Evolutionary conservation across 2,797 vertebrate genomes (phyloP), one percentile per base, ranked within the genome.

Genomic region (Meriones psammophilus): DNA sequence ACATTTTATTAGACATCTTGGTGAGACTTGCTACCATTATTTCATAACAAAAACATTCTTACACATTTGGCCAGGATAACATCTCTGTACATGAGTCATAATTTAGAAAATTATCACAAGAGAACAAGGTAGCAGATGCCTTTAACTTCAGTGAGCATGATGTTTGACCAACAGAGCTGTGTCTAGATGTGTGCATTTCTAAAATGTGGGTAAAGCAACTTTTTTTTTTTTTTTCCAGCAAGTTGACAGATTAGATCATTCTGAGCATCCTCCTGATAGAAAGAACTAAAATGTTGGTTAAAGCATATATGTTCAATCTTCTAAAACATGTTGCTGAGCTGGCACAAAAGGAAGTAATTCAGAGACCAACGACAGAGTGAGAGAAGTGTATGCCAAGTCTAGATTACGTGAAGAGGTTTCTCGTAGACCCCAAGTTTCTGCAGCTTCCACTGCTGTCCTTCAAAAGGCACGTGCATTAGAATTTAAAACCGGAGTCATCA

Each of bases 231-330:
- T 15, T 92, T 88, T 74, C 69, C 18, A 94, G 46, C 26, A 60
- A 33, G 62, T 79, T 46, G 76, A 71, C 39, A 89, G 33, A 89
- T 83, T 94, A 84, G 74, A 89, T 89, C 64, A 77, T 94, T 90
- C 33, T 62, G 50, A 96, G 62, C 39, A 96, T 89, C 3, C 30
- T 90, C 46, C 28, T 62, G 73, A 88, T 33, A 69, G 13, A 91
- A 97, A 93, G 3, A 73, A 39, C 58, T 94, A 68, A 93, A 89
- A 3, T 74, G 2, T 28, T 91, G 39, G 39, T 58, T 81, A 93
- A 95, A 76, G 56, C 33, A 92, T 89, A 71, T 88, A 90, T 73
- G 42, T 80, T 90, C 68, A 66, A 88, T 95, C 89, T 94, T 90
- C 73, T 92, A 73, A 93, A 81, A 88, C 15, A 22, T 64, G 81